Evolutionary conservation across 1,140 invertebrate species (phyloP).

Genomic region (Bombus confusus): DNA sequence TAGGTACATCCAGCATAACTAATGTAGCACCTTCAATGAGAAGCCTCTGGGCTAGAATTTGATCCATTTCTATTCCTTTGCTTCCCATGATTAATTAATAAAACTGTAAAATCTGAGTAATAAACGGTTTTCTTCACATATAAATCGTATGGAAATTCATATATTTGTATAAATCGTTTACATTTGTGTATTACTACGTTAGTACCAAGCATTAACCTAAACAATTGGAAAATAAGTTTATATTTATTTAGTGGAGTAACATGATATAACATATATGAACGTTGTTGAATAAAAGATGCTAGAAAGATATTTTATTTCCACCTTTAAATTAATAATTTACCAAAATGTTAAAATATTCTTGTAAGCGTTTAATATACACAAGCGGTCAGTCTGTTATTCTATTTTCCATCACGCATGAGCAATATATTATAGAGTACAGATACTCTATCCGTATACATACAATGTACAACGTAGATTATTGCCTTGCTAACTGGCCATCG

Average conservation of each 20-base stretch:
- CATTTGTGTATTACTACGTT: neutral
- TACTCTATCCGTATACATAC: too few species aligned
- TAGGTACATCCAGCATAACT: conserved; percentile 91
- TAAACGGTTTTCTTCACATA: neutral
- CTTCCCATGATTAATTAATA: conserved; percentile 16
- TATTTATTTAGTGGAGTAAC: neutral
- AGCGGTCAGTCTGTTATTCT: too few species aligned
- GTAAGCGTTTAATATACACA: neutral
- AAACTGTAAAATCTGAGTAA: neutral
- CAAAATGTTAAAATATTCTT: neutral
- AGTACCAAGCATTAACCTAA: neutral
- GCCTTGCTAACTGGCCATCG: neutral
- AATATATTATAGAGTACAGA: neutral
- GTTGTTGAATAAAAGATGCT: too few species aligned
- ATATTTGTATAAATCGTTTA: neutral
- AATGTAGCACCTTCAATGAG: conserved; percentile 92
- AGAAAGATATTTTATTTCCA: neutral
- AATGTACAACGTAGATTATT: neutral
- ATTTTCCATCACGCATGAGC: neutral
- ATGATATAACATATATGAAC: too few species aligned
- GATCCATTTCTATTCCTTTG: conserved; percentile 85
- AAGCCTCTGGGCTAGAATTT: conserved; percentile 89
- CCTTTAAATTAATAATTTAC: neutral
- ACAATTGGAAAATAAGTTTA: neutral
- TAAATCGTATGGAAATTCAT: neutral